Evolutionary conservation across 2,797 vertebrate species (phyloP), one percentile per base, ranked within the genome.

Genomic region (Gymnothorax javanicus): DNA sequence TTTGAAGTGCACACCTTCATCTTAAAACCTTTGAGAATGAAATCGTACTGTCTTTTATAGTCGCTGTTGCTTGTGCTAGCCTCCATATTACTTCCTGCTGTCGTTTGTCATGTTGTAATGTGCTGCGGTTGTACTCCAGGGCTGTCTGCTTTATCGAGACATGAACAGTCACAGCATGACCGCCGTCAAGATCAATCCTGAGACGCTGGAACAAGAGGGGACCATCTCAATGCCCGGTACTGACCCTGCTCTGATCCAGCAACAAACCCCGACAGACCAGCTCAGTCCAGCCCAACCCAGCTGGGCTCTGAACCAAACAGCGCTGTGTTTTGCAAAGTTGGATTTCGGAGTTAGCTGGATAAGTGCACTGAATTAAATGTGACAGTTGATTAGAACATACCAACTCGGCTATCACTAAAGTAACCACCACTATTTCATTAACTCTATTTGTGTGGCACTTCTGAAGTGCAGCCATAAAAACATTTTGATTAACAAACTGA

Each of bases 111-210:
- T 2, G 58, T 9, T 9, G 23, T 75, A 52, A 8, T 82, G 52
- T 73, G 15, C 56, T 57, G 0, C 17, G 12, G 69, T 64, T 86
- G 33, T 86, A 23, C 77, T 43, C n/a, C 89, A 99, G 99, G 98
- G 98, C 88, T 98, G 94, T 93, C 96, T 99, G 94, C 96, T 99
- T 87, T 99, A 99, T 93, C 97, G 97, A 94, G 99, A 99, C 93
- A 94, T 94, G 27, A 97, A 96, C 95, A 99, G 97, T 94, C 97
- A 98, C 93, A 97, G 96, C 91, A 97, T 97, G 97, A 96, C 97
- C 64, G 98, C 98, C 87, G 88, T 99, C 94, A 98, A 97, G 95
- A 99, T 99, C 96, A 99, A 98, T 94, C 98, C 98, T 82, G 99
- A 99, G 94, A 99, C 99, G 87, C 91, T 99, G 95, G 99, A 99